These are phyloP conservation scores for Gymnothorax reevesii DNA, from an alignment of 2,797 vertebrate species.

Conservation along the genomic window DNA sequence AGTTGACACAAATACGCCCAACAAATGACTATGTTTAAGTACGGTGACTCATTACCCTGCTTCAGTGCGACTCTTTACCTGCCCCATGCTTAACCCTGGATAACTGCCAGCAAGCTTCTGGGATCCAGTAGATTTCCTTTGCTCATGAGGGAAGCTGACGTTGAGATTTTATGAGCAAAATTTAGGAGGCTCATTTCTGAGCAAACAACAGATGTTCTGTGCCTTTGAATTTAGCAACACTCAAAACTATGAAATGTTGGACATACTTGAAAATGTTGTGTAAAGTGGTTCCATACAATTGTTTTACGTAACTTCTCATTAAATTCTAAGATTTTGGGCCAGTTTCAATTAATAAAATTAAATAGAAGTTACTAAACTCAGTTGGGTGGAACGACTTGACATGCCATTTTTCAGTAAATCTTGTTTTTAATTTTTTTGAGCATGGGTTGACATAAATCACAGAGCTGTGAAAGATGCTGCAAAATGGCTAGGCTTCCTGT, in stretches of 20 bases:
- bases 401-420: no score
- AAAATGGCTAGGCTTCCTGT: conserved; percentile 30
- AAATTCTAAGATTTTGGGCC: no score
- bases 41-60: conserved; percentile 8
- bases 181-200: conserved; percentile 39
- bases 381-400: no score
- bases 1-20: conserved; percentile 22
- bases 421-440: conserved; percentile 5
- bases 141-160: conserved; percentile 61
- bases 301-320: no score
- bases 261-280: no score
- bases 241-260: no score
- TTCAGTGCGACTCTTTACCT: conserved; percentile 10
- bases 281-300: no score
- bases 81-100: conserved; percentile 36
- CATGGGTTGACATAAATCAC: conserved; percentile 46
- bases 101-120: conserved; percentile 62
- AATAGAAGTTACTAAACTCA: no score
- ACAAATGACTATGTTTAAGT: conserved; percentile 14
- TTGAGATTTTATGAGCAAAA: conserved; percentile 57
- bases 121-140: conserved; percentile 54
- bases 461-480: not conserved
- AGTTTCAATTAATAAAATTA: no score
- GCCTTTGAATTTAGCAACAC: conserved; percentile 33
- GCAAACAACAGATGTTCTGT: conserved; percentile 5